Evolutionary conservation across 2,888 invertebrate genomes (phyloP).

Genomic region (Pegoplata infirma): DNA sequence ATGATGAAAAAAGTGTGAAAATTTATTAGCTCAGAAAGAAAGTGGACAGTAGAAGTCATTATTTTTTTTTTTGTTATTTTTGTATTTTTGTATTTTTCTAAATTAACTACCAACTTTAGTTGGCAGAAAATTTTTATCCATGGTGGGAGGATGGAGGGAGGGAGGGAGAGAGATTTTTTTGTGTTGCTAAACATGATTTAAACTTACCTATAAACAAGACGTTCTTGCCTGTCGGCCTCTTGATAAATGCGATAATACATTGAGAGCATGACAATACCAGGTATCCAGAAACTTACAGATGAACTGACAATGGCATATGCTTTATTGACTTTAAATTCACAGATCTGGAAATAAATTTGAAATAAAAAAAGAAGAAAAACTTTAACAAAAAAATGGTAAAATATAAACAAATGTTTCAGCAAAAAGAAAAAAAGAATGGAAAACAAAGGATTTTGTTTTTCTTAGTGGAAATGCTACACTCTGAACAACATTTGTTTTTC

Average conservation of each 20-base stretch:
- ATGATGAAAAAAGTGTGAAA: slow-evolving; percentile 41
- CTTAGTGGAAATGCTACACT: neutral
- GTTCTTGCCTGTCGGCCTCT: slow-evolving; percentile 90
- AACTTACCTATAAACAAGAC: slow-evolving; percentile 88
- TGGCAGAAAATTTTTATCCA: neutral
- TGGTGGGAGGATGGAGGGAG: neutral
- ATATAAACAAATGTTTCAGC: neutral
- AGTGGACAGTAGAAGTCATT: slow-evolving; percentile 18
- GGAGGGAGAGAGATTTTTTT: neutral
- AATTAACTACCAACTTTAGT: neutral
- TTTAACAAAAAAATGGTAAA: slow-evolving; percentile 13
- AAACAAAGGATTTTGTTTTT: neutral
- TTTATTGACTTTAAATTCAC: slow-evolving; percentile 91
- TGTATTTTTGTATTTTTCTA: neutral
- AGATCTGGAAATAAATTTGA: slow-evolving; percentile 77
- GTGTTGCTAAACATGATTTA: neutral
- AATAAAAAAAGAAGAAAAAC: no score
- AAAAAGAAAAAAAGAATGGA: neutral
- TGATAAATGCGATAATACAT: slow-evolving; percentile 94
- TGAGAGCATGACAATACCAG: slow-evolving; percentile 93
- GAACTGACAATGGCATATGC: slow-evolving; percentile 93
- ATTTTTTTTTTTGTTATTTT: slow-evolving; percentile 6
- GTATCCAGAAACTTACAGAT: slow-evolving; percentile 95
- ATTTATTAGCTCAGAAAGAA: slow-evolving; percentile 52
- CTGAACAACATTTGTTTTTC: slow-evolving; percentile 3